Base-by-base conservation (phyloP, 2,797 vertebrate genomes). In the Microctenopoma lineatum region DNA sequence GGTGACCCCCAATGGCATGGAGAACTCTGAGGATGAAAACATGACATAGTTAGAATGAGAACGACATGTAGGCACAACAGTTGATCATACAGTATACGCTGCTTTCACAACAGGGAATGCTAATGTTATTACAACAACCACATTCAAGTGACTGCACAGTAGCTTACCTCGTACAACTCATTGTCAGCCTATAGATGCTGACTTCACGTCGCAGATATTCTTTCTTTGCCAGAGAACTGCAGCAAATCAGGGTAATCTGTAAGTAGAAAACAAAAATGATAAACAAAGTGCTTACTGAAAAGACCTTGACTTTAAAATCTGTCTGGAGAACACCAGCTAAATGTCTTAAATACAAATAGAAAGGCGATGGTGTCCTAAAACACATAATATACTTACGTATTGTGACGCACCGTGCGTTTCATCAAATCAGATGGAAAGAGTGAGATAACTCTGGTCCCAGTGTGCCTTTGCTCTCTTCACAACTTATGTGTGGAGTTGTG, bases 121-220 rank as follows among this genome's bases (percentile, higher is more conserved):
- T 36, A 36, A 36, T 36, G 9, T 38, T 5, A 26, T 38, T 41
- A 34, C 14, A 13, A 58, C n/a, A 55, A 21, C 25, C 2, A 59
- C 16, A 27, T 21, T 21, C n/a, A 21, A 50, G 12, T 41, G 7
- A 70, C 36, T 55, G n/a, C 15, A 45, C 12, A 26, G 3, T 3
- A 60, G 39, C 85, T 71, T 63, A 92, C 90, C 84, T 87, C 59
- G 79, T 61, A 46, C 74, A 88, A 38, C 27, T 84, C 89, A 91
- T 92, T 52, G 44, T 62, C 66, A 60, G 9, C 11, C 29, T 48
- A 46, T 13, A 54, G 69, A 70, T 16, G 32, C 59, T 8, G 44
- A 45, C 18, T 45, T 18, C 13, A 34, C 3, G 2, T 5, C 15
- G 10, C 2, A 16, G 50, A 32, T 59, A 38, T 34, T 4, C n/a